Percentiles rank a stretch among this genome's conserved stretches.
Evolutionary conservation across 2,888 invertebrate genomes (phyloP).

Genomic region (Pollenia angustigena): DNA sequence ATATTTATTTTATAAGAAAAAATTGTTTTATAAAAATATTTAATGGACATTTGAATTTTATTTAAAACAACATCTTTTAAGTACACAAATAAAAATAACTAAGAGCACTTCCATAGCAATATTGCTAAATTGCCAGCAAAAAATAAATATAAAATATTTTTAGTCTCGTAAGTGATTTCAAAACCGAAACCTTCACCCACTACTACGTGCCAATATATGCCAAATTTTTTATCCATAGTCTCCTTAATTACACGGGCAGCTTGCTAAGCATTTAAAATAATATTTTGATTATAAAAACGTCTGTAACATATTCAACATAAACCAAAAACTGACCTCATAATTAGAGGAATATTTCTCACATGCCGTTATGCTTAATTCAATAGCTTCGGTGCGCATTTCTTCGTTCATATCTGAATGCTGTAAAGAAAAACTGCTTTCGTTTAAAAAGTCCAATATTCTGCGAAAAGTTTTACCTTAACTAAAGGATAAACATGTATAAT

Average conservation of each 20-base stretch:
- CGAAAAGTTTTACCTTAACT: conserved; percentile 87
- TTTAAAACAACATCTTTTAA: conserved; percentile 3
- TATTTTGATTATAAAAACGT: background rate
- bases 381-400: conserved; percentile 94
- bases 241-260: conserved; percentile 98
- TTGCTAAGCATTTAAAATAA: conserved; percentile 84
- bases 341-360: conserved; percentile 95
- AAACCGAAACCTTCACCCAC: conserved; percentile 98
- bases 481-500: conserved; percentile 92
- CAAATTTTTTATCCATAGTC: conserved; percentile 97
- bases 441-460: background rate
- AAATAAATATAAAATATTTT: conserved; percentile 93
- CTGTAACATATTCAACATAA: background rate
- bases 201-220: conserved; percentile 97
- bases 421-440: conserved; percentile 3
- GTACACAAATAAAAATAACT: conserved; percentile 67
- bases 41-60: conserved; percentile 12
- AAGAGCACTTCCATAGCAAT: conserved; percentile 94
- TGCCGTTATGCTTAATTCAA: conserved; percentile 96
- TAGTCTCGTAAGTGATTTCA: conserved; percentile 95
- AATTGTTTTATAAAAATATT: conserved; percentile 3
- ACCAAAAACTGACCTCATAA: conserved; percentile 87
- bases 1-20: conserved; percentile 4
- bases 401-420: conserved; percentile 97
- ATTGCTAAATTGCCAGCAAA: conserved; percentile 96